Conservation (phyloP, 2,888 invertebrate species). For the Aphodius granarius region DNA sequence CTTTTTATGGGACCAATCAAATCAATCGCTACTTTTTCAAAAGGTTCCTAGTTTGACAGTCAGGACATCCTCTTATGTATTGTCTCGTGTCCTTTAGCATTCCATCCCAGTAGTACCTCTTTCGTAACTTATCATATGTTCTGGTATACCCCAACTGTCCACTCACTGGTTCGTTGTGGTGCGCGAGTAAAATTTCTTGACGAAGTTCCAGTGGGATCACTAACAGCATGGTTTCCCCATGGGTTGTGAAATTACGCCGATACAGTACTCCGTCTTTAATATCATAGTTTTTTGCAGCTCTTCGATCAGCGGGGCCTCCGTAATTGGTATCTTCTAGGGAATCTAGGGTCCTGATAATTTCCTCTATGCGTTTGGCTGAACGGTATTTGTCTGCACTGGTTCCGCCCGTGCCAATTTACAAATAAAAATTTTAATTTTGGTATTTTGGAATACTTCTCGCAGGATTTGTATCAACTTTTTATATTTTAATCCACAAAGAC, state of each 20-base stretch:
- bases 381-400: too few species aligned
- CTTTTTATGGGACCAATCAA: slow-evolving; percentile 35
- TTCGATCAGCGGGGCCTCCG: too few species aligned
- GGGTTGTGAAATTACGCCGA: background rate
- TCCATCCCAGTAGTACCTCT: background rate
- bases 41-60: slow-evolving; percentile 17
- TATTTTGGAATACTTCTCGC: background rate
- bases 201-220: background rate
- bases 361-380: too few species aligned
- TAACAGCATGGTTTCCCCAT: slow-evolving; percentile 5
- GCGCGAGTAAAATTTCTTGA: background rate
- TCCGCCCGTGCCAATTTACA: background rate
- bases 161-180: background rate
- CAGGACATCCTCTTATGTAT: background rate
- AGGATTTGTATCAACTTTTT: background rate
- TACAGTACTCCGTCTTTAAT: too few species aligned
- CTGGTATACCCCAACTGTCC: background rate
- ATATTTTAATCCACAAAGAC: background rate
- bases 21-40: slow-evolving; percentile 28
- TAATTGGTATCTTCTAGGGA: too few species aligned
- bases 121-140: background rate
- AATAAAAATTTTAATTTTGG: background rate
- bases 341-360: too few species aligned
- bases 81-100: background rate
- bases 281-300: too few species aligned